These are phyloP conservation scores for Microctenopoma lineatum DNA, from an alignment of 2,797 vertebrate species.

Conservation along the genomic window DNA sequence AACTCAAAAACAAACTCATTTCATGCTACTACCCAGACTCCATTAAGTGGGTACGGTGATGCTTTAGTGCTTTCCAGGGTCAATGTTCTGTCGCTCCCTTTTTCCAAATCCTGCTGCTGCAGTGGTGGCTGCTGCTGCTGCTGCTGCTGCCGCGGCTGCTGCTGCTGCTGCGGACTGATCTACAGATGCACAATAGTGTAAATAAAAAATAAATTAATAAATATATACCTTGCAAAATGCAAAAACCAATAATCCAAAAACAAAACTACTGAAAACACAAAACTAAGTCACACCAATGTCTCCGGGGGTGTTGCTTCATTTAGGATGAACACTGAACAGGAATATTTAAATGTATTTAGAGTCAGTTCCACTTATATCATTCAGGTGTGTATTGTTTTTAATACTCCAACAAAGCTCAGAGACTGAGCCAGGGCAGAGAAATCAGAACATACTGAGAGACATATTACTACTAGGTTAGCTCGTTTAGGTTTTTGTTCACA, in stretches of 20 bases:
- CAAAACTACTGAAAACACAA: too few relatives aligned
- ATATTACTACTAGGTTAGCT: background rate
- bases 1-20: conserved; percentile 84
- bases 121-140: conserved; percentile 35
- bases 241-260: background rate
- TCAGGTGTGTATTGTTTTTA: background rate
- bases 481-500: background rate
- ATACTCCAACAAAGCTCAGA: background rate
- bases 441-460: background rate
- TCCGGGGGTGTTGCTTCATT: too few relatives aligned
- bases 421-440: background rate
- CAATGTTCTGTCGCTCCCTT: conserved; percentile 86
- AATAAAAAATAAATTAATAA: background rate
- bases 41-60: conserved; percentile 66
- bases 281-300: too few relatives aligned
- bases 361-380: too few relatives aligned
- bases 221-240: background rate
- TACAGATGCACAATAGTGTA: conserved; percentile 36
- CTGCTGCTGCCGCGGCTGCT: conserved; percentile 4
- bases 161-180: conserved; percentile 70
- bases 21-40: conserved; percentile 83
- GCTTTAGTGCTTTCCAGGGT: conserved; percentile 88
- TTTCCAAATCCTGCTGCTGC: conserved; percentile 83
- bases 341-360: too few relatives aligned
- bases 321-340: background rate